Evolutionary conservation across 2,113 vertebrate species (phyloP), one percentile per base, ranked within the genome.

Genomic region (Tetraodon nigroviridis): DNA sequence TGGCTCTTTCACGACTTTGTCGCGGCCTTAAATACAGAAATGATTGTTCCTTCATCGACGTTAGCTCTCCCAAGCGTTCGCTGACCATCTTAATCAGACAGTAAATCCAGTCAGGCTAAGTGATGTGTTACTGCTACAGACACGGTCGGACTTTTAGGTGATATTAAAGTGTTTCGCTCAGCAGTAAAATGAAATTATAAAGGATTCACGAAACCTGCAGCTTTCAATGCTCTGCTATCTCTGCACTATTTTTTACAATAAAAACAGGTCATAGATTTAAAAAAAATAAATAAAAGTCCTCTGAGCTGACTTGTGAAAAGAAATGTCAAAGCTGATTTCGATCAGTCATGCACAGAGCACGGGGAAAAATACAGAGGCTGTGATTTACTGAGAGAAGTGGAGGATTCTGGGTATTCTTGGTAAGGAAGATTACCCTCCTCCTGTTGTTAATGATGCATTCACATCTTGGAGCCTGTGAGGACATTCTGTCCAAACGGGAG

Each of bases 281-380:
- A n/a, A 65, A 44, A 48, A 71, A 70, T 61, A 58, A 17, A 67
- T n/a, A 76, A 70, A 37, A 37, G 11, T 71, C 45, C 66, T 61
- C 58, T 73, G 50, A 68, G 55, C 50, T 63, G 52, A 65, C 68
- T 70, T 75, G 52, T 69, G 45, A 75, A 76, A 61, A 10, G 6
- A 37, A 37, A 37, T 37, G 75, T 72, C 73, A 79, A 77, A 75
- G 61, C 52, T 29, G 72, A 73, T 57, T 48, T 19, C 8, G 12
- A 48, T 19, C 17, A 4, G 17, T 37, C 32, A 37, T 8, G 32
- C 11, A 37, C 7, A 37, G 32, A 37, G 32, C 32, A 37, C 32
- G 7, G 32, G 32, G 32, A 12, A 37, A 37, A 11, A 37, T 37
- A 37, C 32, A 3, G 8, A 37, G 32, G 32, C 32, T 37, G 32